Conservation (phyloP, 2,888 invertebrate species). For the Drosophila kuntzei region DNA sequence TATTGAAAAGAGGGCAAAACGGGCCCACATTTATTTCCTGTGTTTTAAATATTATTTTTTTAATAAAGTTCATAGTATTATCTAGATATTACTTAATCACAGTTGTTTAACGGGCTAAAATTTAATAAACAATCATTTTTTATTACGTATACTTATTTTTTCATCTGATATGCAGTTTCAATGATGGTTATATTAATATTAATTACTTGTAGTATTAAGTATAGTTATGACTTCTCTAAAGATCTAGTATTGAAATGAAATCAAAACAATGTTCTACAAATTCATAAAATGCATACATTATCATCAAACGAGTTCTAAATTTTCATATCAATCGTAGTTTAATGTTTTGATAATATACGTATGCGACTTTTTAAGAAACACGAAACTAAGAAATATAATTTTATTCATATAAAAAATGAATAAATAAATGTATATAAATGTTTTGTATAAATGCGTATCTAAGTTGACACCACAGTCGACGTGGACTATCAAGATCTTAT, state of each 20-base stretch:
- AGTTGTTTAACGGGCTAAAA: background rate
- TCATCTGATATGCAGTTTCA: slow-evolving; percentile 4
- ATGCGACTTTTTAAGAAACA: background rate
- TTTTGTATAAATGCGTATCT: background rate
- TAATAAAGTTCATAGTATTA: background rate
- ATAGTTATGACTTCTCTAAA: slow-evolving; percentile 1
- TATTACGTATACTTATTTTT: slow-evolving; percentile 2
- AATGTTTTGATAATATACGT: background rate
- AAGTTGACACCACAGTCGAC: background rate
- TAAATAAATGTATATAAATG: background rate
- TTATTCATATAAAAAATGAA: background rate
- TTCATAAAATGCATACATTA: background rate
- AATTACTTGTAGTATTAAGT: background rate
- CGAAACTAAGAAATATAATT: background rate
- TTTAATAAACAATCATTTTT: slow-evolving; percentile 3
- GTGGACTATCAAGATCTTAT: too few species aligned
- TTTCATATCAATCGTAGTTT: background rate
- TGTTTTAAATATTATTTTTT: background rate
- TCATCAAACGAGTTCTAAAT: background rate
- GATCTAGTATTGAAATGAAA: background rate
- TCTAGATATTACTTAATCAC: background rate
- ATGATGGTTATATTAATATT: background rate
- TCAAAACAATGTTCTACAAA: background rate
- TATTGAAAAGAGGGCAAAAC: background rate
- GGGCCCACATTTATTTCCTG: slow-evolving; percentile 7